A percentile compares a stretch with the other conserved stretches of the same genome.
Conservation (phyloP, 2,888 invertebrate genomes). For the Oxycera nigricornis region DNA sequence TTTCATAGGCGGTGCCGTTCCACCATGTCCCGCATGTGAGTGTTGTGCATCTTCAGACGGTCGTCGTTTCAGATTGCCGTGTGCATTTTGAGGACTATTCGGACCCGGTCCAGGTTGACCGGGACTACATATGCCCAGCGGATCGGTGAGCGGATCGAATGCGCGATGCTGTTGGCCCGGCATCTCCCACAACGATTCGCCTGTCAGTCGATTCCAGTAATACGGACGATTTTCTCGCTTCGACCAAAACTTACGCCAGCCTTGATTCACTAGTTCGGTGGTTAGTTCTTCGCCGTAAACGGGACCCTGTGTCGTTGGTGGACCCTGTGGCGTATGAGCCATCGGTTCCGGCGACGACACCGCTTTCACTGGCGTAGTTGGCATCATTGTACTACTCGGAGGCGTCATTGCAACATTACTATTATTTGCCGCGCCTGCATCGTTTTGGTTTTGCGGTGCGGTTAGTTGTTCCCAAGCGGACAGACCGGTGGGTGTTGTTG, state of each 20-base stretch:
- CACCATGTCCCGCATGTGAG: conserved; percentile 56
- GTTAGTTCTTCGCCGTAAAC: conserved; percentile 61
- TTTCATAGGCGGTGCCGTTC: conserved; percentile 71
- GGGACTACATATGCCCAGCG: conserved; percentile 76
- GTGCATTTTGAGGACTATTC: conserved; percentile 58
- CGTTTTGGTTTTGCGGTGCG: conserved; percentile 54
- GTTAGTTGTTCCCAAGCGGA: conserved; percentile 62
- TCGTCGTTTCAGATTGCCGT: conserved; percentile 55
- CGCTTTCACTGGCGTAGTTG: conserved; percentile 59
- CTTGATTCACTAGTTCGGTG: conserved; percentile 72
- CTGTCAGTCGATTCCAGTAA: conserved; percentile 95
- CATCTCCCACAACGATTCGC: conserved; percentile 97
- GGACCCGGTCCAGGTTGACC: conserved; percentile 58
- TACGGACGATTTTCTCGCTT: conserved; percentile 93
- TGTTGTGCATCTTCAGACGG: conserved; percentile 61
- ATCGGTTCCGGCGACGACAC: conserved; percentile 56
- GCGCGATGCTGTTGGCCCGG: conserved; percentile 74
- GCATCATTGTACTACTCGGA: conserved; percentile 56
- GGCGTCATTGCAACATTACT: conserved; percentile 47
- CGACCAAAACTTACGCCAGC: conserved; percentile 98
- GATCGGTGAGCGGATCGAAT: conserved; percentile 92
- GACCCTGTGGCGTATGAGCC: conserved; percentile 60
- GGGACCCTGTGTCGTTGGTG: conserved; percentile 53
- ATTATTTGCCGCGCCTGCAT: conserved; percentile 47
- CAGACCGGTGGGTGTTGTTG: conserved; percentile 51